Evolutionary conservation across 2,797 vertebrate genomes (phyloP), one percentile per base, ranked within the genome.

Genomic region (Oceanodroma leucorhoa): DNA sequence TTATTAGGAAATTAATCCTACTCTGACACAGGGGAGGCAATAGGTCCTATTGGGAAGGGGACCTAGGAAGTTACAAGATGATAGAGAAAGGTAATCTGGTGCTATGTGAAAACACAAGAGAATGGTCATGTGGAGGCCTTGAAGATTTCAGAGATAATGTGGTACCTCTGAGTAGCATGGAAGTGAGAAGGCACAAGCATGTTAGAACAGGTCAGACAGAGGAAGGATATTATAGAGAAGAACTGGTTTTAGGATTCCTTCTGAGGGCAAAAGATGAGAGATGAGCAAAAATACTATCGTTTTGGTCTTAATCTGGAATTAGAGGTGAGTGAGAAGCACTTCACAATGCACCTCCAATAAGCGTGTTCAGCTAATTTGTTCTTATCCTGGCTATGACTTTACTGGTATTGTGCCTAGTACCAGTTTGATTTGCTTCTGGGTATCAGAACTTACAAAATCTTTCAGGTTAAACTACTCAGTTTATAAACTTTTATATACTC

Each of bases 351-450:
- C 64, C 45, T 75, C 36, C 24, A 81, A 10, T 9, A 64, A 24
- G 9, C 0, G 0, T 5, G 1, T 38, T 83, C 32, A 81, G 27
- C 48, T 66, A 24, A 84, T 14, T 80, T 5, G 6, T 29, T 73
- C 27, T 58, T 60, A 53, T 24, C 29, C 34, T 41, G 6, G 20
- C 45, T 61, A 30, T 66, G 45, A 60, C 57, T 82, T 75, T 66
- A 64, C 16, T 48, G 26, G 51, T 26, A 38, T 76, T 65, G 38
- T 27, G 29, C 10, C 67, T 79, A 32, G 27, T 64, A 73, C 6
- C 29, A 40, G 38, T 66, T 83, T 69, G 10, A 83, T 61, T 87
- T 87, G 36, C 61, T 87, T 81, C 46, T 77, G 17, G 12, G 11
- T 73, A 62, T 48, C 14, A 86, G n/a, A 90, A 86, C 6, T 11